Conservation (phyloP, 2,888 invertebrate species). For the Erebia palarica region DNA sequence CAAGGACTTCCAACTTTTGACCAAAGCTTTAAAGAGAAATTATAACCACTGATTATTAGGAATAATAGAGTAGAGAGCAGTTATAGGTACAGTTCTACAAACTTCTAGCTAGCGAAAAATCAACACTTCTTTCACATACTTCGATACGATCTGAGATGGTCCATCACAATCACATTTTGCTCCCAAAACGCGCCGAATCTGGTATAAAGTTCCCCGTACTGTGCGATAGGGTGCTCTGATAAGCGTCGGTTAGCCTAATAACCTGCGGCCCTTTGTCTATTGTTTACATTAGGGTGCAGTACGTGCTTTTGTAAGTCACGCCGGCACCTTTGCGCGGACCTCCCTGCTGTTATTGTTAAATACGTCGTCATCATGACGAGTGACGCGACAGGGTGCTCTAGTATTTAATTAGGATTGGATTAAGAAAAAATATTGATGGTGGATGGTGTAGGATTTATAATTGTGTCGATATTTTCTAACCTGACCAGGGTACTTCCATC, state of each 20-base stretch:
- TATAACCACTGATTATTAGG: too few relatives aligned
- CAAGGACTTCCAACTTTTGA: conserved; percentile 55
- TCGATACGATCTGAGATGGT: conserved; percentile 51
- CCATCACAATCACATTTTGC: conserved; percentile 48
- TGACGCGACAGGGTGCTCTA: conserved; percentile 55
- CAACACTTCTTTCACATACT: background rate
- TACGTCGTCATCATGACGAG: conserved; percentile 64
- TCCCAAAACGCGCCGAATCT: conserved; percentile 51
- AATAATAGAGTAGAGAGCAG: background rate
- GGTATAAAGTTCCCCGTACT: conserved; percentile 50
- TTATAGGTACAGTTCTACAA: too few relatives aligned
- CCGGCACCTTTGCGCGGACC: conserved; percentile 75
- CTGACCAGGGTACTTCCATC: too few relatives aligned
- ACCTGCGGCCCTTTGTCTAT: conserved; percentile 74
- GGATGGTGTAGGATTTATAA: conserved; percentile 14
- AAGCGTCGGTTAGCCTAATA: conserved; percentile 69
- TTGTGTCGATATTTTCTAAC: background rate
- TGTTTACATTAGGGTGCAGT: conserved; percentile 78
- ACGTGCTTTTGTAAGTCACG: conserved; percentile 78
- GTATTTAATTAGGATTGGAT: conserved; percentile 27
- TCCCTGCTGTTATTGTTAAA: conserved; percentile 74
- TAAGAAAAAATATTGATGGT: conserved; percentile 4
- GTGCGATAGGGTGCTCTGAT: conserved; percentile 50
- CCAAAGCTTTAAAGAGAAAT: background rate
- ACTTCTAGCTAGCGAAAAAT: too few relatives aligned